Conservation (phyloP, 53 echinoderm and acorn worm genomes). For the Pentamera pediparva region DNA sequence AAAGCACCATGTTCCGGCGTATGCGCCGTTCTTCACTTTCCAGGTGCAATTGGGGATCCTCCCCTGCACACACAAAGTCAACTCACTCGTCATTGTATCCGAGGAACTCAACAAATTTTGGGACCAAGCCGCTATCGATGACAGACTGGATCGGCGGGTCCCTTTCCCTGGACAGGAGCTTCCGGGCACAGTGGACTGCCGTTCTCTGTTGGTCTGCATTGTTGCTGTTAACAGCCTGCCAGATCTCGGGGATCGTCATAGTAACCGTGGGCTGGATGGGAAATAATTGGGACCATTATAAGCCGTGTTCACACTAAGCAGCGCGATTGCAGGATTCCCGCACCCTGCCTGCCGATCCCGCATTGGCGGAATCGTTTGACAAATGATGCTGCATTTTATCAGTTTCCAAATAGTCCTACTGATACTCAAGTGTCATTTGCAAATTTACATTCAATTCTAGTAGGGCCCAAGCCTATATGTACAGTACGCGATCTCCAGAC, state of each 20-base stretch:
- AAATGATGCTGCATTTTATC: background rate
- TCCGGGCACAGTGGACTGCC: slow-evolving; percentile 82
- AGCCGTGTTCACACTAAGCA: too few relatives aligned
- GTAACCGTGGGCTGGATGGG: slow-evolving; percentile 46
- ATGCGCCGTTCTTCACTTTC: too few relatives aligned
- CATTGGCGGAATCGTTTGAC: background rate
- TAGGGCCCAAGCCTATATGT: too few relatives aligned
- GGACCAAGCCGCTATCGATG: slow-evolving; percentile 75
- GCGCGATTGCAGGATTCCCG: too few relatives aligned
- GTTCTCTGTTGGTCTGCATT: slow-evolving; percentile 56
- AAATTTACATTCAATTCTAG: too few relatives aligned
- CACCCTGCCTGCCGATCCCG: too few relatives aligned
- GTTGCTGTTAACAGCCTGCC: slow-evolving; percentile 47
- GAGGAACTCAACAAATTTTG: slow-evolving; percentile 83
- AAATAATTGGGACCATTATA: too few relatives aligned
- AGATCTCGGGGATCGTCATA: slow-evolving; percentile 79
- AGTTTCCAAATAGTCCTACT: too few relatives aligned
- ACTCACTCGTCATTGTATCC: slow-evolving; percentile 79
- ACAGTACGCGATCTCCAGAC: too few relatives aligned
- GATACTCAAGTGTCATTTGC: too few relatives aligned
- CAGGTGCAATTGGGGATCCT: background rate
- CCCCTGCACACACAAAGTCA: background rate
- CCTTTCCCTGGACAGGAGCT: slow-evolving; percentile 83
- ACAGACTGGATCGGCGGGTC: slow-evolving; percentile 87
- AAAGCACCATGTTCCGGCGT: too few relatives aligned